phyloP scores from a whole-genome alignment of 2,888 invertebrate genomes.

The Drosophila mimica region DNA sequence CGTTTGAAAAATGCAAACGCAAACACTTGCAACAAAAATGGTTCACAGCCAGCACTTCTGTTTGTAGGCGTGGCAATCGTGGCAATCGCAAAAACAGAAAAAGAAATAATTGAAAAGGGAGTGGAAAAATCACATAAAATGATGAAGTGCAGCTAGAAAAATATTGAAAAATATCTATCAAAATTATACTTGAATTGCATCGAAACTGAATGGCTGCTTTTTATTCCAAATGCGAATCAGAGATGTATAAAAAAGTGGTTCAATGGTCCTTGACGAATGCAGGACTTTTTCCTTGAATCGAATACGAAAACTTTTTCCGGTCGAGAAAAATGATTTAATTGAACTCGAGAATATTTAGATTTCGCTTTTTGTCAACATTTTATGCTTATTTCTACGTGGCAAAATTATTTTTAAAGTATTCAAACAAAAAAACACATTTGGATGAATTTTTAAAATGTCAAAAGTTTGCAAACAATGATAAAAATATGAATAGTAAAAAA shows the following conservation, averaged over 20 bases:
- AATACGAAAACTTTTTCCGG: neutral
- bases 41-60: slow-evolving; percentile 11
- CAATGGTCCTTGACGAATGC: neutral
- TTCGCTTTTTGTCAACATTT: neutral
- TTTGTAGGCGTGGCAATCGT: slow-evolving; percentile 47
- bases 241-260: neutral
- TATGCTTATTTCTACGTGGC: neutral
- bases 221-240: slow-evolving; percentile 9
- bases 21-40: slow-evolving; percentile 49
- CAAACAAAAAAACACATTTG: neutral
- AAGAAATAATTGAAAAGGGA: neutral
- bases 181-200: slow-evolving; percentile 67
- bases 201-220: slow-evolving; percentile 38
- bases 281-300: neutral
- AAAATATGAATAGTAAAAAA: neutral
- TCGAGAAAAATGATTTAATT: neutral
- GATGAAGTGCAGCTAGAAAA: slow-evolving; percentile 32
- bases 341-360: neutral
- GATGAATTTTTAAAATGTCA: neutral
- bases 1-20: slow-evolving; percentile 62
- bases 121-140: neutral
- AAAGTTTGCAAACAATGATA: neutral
- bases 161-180: slow-evolving; percentile 66
- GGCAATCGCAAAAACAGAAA: slow-evolving; percentile 24
- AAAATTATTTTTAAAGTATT: neutral